Evolutionary conservation across 1,140 invertebrate genomes (phyloP), one percentile per base, ranked within the genome.

Genomic region (Elymnias hypermnestra): DNA sequence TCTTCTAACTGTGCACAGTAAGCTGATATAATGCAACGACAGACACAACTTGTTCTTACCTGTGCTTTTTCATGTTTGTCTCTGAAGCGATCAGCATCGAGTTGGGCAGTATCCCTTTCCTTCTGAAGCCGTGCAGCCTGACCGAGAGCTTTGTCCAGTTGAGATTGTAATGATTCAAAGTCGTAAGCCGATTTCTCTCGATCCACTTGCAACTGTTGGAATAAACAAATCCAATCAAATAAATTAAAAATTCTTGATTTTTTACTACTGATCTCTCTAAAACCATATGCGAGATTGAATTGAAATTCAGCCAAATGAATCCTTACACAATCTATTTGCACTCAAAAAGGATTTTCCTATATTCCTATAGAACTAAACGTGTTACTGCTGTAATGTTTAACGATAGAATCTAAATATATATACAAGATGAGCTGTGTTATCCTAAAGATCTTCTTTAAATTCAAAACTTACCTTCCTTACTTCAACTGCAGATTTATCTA

Each of bases 11-110:
- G 21, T 22, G 21, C 21, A n/a, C n/a, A n/a, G n/a, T n/a, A n/a
- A n/a, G n/a, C n/a, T n/a, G n/a, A n/a, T n/a, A n/a, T n/a, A n/a
- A n/a, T n/a, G n/a, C n/a, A n/a, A n/a, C n/a, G n/a, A n/a, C n/a
- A n/a, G n/a, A n/a, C n/a, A n/a, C n/a, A n/a, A n/a, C 21, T 22
- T 22, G 2, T 26, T 31, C 59, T 83, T 89, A 95, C 94, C 90
- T 96, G 94, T 48, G 92, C 89, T 72, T 96, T 97, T 57, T 97
- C 95, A 59, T 92, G 92, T 84, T 97, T 97, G 64, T 97, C 95
- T 66, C 93, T 90, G 39, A 95, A 87, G 55, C 95, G 89, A 76
- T 97, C 95, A 26, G 92, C 90, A 55, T 98, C 95, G 44, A 94
- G 63, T 60, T 95, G 92, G 23, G 94, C 90, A 2, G 92, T 90